Conservation (phyloP, 1,140 invertebrate species). For the Tetramorium simillimum region DNA sequence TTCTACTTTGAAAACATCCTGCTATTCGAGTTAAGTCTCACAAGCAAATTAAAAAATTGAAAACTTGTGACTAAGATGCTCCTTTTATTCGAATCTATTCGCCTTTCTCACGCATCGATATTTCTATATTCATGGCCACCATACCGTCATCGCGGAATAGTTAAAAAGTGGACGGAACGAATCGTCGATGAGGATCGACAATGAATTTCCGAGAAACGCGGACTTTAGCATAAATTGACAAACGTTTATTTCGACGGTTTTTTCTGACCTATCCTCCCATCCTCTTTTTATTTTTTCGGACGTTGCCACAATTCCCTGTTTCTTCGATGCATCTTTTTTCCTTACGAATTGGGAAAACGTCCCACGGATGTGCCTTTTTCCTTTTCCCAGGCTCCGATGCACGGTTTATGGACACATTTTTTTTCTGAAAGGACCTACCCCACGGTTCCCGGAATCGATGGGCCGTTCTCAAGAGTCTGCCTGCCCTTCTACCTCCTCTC, state of each 20-base stretch:
- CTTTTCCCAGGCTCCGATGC: conserved; percentile 70
- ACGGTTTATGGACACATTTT: conserved; percentile 75
- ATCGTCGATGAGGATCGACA: conserved; percentile 80
- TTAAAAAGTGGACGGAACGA: conserved; percentile 67
- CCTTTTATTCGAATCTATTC: background rate
- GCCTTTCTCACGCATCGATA: conserved; percentile 58
- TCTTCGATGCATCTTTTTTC: background rate
- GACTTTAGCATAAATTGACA: conserved; percentile 81
- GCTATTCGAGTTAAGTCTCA: background rate
- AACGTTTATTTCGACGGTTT: conserved; percentile 61
- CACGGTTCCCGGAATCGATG: conserved; percentile 78
- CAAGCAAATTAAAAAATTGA: conserved; percentile 8
- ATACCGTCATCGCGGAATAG: conserved; percentile 15
- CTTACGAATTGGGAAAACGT: conserved; percentile 53
- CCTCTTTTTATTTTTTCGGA: conserved; percentile 49
- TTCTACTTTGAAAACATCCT: background rate
- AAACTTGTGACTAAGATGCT: conserved; percentile 1
- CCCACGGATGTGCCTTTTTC: conserved; percentile 55
- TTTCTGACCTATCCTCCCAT: conserved; percentile 61
- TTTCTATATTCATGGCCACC: background rate
- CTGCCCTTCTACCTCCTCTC: background rate
- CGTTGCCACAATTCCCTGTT: conserved; percentile 17
- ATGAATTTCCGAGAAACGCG: conserved; percentile 82
- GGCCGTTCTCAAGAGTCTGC: conserved; percentile 55
- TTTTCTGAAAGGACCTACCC: conserved; percentile 78